Evolutionary conservation across 2,797 vertebrate genomes (phyloP).

Genomic region (Ctenopoma multispine): DNA sequence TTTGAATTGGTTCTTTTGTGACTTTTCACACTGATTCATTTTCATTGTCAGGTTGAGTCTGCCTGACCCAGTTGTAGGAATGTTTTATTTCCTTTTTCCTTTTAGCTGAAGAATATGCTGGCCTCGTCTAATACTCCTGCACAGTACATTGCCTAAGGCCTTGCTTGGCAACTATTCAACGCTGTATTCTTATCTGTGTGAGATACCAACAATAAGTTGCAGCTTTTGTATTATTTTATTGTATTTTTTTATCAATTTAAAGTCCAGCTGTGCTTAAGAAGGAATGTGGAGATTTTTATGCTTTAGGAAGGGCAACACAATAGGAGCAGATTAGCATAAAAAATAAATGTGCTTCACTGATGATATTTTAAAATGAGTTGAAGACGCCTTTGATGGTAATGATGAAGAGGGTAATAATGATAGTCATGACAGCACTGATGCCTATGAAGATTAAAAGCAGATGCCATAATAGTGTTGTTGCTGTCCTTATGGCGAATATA

Average conservation of each 20-base stretch:
- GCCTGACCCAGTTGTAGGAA: slow-evolving; percentile 67
- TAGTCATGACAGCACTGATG: slow-evolving; percentile 45
- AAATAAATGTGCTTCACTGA: slow-evolving; percentile 7
- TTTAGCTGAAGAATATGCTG: slow-evolving; percentile 59
- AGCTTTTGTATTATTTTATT: background rate
- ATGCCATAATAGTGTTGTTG: slow-evolving; percentile 37
- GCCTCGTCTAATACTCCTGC: slow-evolving; percentile 62
- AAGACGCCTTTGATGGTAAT: slow-evolving; percentile 42
- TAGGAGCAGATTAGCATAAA: slow-evolving; percentile 1
- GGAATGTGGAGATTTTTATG: slow-evolving; percentile 9
- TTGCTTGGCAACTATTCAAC: slow-evolving; percentile 27
- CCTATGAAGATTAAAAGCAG: slow-evolving; percentile 52
- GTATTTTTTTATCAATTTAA: slow-evolving; percentile 1
- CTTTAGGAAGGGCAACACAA: background rate
- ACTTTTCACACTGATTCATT: slow-evolving; percentile 58
- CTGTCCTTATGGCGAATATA: slow-evolving; percentile 35
- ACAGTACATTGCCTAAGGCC: slow-evolving; percentile 50
- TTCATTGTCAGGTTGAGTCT: slow-evolving; percentile 40
- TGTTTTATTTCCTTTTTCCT: slow-evolving; percentile 68
- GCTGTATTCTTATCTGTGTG: slow-evolving; percentile 40
- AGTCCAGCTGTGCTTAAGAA: slow-evolving; percentile 11
- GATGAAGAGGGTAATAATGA: slow-evolving; percentile 52
- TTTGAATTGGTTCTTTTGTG: slow-evolving; percentile 57
- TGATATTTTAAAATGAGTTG: slow-evolving; percentile 32
- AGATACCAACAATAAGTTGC: slow-evolving; percentile 20